Evolutionary conservation across 2,888 invertebrate species (phyloP).

Genomic region (Drosophila cracens): DNA sequence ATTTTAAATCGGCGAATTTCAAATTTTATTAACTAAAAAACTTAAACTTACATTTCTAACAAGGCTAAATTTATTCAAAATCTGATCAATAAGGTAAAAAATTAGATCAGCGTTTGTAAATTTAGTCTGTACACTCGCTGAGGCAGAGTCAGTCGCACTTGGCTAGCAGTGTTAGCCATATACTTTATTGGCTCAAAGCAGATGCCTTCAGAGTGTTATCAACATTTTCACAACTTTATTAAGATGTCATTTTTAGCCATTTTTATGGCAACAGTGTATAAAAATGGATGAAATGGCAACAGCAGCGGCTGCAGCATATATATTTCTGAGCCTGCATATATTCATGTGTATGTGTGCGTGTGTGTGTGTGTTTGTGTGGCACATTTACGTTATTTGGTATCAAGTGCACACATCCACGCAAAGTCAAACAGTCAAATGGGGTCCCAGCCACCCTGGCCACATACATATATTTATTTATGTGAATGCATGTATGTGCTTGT

Average conservation of each 20-base stretch:
- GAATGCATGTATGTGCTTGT: not conserved
- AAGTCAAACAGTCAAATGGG: conserved; percentile 58
- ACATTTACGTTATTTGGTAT: conserved; percentile 73
- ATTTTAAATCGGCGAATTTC: not conserved
- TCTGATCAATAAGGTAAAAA: not conserved
- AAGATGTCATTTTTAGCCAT: conserved; percentile 30
- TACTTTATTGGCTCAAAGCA: conserved; percentile 9
- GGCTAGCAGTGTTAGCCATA: not conserved
- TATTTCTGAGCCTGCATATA: conserved; percentile 23
- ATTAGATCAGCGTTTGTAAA: not conserved
- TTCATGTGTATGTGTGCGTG: conserved; percentile 2
- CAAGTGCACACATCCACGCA: conserved; percentile 68
- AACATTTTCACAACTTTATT: conserved; percentile 43
- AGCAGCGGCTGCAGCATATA: conserved; percentile 52
- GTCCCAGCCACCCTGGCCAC: conserved; percentile 32
- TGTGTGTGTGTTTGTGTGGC: conserved; percentile 51
- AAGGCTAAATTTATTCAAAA: not conserved
- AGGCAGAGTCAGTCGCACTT: not conserved
- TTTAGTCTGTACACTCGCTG: not conserved
- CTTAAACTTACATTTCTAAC: not conserved
- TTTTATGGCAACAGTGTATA: conserved; percentile 42
- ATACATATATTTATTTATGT: conserved; percentile 28
- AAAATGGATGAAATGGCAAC: conserved; percentile 39
- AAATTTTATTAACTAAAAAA: too few species aligned
- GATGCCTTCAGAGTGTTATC: conserved; percentile 4